Conservation (phyloP, 23 tunicate genomes). For the Styela clava region DNA sequence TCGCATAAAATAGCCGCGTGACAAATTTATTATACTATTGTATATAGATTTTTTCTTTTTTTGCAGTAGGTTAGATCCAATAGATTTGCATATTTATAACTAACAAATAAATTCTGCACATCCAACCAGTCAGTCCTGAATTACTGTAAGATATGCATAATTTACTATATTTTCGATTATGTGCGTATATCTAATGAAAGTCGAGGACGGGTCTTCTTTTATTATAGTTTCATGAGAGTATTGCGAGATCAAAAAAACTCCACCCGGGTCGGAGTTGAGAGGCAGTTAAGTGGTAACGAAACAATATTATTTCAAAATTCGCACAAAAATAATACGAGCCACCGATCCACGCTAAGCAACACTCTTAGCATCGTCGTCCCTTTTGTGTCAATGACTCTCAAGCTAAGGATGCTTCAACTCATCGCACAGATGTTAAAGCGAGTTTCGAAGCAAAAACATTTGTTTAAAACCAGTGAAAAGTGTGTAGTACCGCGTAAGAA, state of each 20-base stretch:
- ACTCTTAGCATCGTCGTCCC: constrained; percentile 28
- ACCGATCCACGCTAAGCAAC: constrained; percentile 24
- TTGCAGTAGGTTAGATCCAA: too few species aligned
- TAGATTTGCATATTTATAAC: too few species aligned
- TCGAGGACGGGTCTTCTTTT: constrained; percentile 10
- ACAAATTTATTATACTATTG: too few species aligned
- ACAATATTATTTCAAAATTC: constrained; percentile 32
- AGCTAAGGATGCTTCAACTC: constrained; percentile 29
- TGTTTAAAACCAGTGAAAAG: constrained; percentile 26
- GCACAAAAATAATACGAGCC: constrained; percentile 21
- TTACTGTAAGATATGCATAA: too few species aligned
- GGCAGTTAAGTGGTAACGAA: constrained; percentile 23
- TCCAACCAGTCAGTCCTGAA: too few species aligned
- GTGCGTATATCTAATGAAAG: constrained; percentile 8
- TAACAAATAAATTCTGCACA: too few species aligned
- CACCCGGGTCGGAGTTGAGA: constrained; percentile 22
- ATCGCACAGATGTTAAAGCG: constrained; percentile 1
- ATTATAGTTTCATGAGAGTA: not conserved
- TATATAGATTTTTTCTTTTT: too few species aligned
- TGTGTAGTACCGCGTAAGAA: constrained; percentile 26
- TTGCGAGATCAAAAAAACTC: constrained; percentile 14
- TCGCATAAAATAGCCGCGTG: too few species aligned
- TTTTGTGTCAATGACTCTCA: constrained; percentile 35
- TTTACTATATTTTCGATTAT: too few species aligned
- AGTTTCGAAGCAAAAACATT: constrained; percentile 21